Evolutionary conservation across 2,888 invertebrate species (phyloP), one percentile per base, ranked within the genome.

Genomic region (Camptogramma bilineatum): DNA sequence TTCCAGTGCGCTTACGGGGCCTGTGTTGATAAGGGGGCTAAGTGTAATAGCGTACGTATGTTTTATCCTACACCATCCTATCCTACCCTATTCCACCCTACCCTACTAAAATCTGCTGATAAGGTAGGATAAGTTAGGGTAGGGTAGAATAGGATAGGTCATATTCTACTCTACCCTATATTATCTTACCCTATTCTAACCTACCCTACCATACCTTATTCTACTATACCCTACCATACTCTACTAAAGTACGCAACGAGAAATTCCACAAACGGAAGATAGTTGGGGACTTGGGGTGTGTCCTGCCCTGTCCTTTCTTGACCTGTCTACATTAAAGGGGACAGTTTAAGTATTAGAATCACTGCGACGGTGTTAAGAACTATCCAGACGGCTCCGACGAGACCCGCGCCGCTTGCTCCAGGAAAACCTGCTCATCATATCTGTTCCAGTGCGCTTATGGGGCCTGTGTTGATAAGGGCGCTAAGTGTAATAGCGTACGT

Each of bases 1-100:
- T 95, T 94, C 82, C 94, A 94, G 48, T 95, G 95, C 75, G 87
- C 88, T 0, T 95, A 95, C 72, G 95, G 95, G 1, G 95, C 94
- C 0, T 95, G 95, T 69, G 90, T 95, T 0, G 94, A 95, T 71
- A 90, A 93, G 0, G 90, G 93, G 19, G 82, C 89, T 4, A 53
- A 18, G 4, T 63, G 62, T 24, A 52, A 63, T 13, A 28, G 57
- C 16, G 62, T 63, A 57, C 4, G 52, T 13, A 34, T 34, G 34
- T 10, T 9, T 10, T 34, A 9, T 24, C 4, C 24, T 2, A 24
- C n/a, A n/a, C n/a, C n/a, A n/a, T n/a, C n/a, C n/a, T n/a, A n/a
- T n/a, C n/a, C n/a, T n/a, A n/a, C n/a, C n/a, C n/a, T n/a, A n/a
- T n/a, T n/a, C n/a, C n/a, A n/a, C n/a, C n/a, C n/a, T n/a, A n/a